These are phyloP conservation scores for Actenoides hombroni DNA, from an alignment of 2,113 vertebrate species.

Conservation along the genomic window DNA sequence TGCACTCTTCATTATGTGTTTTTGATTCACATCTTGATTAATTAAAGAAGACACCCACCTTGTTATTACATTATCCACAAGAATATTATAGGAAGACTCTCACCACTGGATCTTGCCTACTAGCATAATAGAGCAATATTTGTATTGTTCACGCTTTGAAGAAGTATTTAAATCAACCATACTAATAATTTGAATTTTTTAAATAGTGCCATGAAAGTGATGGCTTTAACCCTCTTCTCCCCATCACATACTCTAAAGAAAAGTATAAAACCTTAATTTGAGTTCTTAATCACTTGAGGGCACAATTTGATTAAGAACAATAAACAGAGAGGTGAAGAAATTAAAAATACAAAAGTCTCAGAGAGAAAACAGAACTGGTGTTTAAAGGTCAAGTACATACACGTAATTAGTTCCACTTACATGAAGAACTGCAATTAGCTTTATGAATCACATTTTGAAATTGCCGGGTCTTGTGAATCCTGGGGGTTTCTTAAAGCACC, in stretches of 20 bases:
- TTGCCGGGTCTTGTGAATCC: slow-evolving; percentile 27
- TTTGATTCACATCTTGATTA: neutral
- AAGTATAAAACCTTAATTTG: slow-evolving; percentile 31
- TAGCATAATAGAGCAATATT: neutral
- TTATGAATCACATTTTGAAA: slow-evolving; percentile 31
- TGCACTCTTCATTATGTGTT: neutral
- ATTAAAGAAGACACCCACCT: neutral
- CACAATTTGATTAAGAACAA: slow-evolving; percentile 60
- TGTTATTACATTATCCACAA: neutral
- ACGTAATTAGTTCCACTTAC: neutral
- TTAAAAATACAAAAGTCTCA: slow-evolving; percentile 45
- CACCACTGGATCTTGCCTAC: neutral
- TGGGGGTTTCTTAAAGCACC: neutral
- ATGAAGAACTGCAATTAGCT: slow-evolving; percentile 44
- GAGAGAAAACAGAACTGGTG: slow-evolving; percentile 40
- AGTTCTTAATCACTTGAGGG: slow-evolving; percentile 56
- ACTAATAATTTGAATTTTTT: neutral
- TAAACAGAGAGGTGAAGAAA: slow-evolving; percentile 50
- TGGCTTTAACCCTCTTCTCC: slow-evolving; percentile 17
- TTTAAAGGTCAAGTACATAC: slow-evolving; percentile 54
- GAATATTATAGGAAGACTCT: neutral
- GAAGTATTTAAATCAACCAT: neutral
- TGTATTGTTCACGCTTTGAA: neutral
- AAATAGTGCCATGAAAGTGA: neutral
- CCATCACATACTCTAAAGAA: neutral